Conservation (phyloP, 2,113 vertebrate genomes). For the Puma concolor region DNA sequence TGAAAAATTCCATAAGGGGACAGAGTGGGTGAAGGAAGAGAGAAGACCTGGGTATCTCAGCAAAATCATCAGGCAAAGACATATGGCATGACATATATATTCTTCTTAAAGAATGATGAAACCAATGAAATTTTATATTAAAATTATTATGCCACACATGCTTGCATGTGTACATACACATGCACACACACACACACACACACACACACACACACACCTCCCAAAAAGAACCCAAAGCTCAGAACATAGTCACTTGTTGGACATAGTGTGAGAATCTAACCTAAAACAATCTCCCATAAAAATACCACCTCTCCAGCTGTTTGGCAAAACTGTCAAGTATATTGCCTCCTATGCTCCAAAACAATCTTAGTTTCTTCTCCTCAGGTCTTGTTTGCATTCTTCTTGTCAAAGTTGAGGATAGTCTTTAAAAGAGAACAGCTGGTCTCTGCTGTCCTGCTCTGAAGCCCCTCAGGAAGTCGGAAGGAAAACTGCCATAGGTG, state of each 20-base stretch:
- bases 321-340: not conserved
- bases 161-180: not conserved
- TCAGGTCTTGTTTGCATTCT: not conserved
- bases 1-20: not conserved
- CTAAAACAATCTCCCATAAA: not conserved
- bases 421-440: not conserved
- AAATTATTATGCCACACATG: not conserved
- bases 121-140: not conserved
- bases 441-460: not conserved
- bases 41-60: not conserved
- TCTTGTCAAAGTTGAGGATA: not conserved
- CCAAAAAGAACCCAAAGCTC: not conserved
- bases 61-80: not conserved
- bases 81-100: not conserved
- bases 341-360: not conserved
- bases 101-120: not conserved
- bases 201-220: not conserved
- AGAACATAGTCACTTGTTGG: not conserved
- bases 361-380: not conserved
- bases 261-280: not conserved
- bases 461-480: not conserved
- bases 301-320: not conserved
- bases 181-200: not conserved
- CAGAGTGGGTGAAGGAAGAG: not conserved
- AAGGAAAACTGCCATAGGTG: not conserved